Conservation (phyloP, 2,888 invertebrate genomes). For the Pyrrhosoma nymphula region DNA sequence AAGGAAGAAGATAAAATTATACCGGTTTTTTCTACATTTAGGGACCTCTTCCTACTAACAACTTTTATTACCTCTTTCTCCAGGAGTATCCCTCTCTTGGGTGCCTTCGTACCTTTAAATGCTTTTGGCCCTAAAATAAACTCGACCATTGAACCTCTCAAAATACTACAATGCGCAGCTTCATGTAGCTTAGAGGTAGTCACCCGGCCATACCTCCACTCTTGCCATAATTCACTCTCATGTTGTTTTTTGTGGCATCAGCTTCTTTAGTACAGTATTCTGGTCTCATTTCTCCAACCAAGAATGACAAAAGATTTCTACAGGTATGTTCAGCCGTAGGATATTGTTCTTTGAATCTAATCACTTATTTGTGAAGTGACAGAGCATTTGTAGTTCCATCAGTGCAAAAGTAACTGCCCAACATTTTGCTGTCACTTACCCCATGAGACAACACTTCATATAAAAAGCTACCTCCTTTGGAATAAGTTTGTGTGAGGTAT, state of each 20-base stretch:
- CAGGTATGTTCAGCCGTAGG: not conserved
- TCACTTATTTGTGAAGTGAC: not conserved
- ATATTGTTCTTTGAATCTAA: too few relatives aligned
- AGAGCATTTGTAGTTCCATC: not conserved
- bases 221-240: not conserved
- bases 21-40: not conserved
- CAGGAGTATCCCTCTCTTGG: not conserved
- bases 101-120: not conserved
- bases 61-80: not conserved
- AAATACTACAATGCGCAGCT: not conserved
- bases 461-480: too few relatives aligned
- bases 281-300: too few relatives aligned
- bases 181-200: not conserved
- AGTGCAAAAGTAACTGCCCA: too few relatives aligned
- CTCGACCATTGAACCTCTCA: not conserved
- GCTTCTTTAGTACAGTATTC: not conserved
- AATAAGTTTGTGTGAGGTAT: too few relatives aligned
- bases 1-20: not conserved
- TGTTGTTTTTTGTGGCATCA: not conserved
- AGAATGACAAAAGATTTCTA: too few relatives aligned
- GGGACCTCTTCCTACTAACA: not conserved
- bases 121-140: not conserved
- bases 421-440: too few relatives aligned
- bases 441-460: too few relatives aligned
- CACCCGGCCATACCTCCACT: not conserved